Evolutionary conservation across 2,797 vertebrate genomes (phyloP), one percentile per base, ranked within the genome.

Genomic region (Gouania willdenowi): DNA sequence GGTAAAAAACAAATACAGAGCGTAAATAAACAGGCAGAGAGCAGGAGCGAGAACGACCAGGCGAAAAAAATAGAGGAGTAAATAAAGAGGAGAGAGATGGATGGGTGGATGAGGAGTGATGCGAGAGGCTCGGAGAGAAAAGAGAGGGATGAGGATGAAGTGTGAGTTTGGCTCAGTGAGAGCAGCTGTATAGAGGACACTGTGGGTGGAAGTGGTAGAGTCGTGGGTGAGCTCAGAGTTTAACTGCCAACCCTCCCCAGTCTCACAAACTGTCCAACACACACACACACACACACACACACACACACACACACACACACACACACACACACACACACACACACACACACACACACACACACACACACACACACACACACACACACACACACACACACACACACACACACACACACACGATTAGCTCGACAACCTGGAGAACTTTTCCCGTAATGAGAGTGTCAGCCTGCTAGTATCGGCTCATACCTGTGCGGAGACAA

Each of bases 171-270:
- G 80, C 85, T 87, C 84, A 85, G 85, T 78, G 83, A 88, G 88
- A 88, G 87, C 88, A 89, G 87, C 85, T 89, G 88, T 87, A 86
- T 79, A 83, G 86, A 87, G 86, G 81, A 90, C 87, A 89, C 77
- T 72, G 88, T 90, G 89, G 89, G 89, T 87, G 88, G 86, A 89
- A 82, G 89, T 88, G 87, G 81, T 85, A 86, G 83, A 87, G 85
- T 82, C 77, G 87, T 88, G 87, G 86, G 88, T 85, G 85, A 86
- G 82, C 79, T 77, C 75, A 79, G 84, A 83, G 79, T 84, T 84
- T 75, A 81, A 81, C 82, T 87, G 86, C 83, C 85, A 89, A 79
- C 81, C 79, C 75, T 77, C 66, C 78, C 77, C 73, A 77, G 77
- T 82, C 83, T 85, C 73, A 71, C 74, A 80, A 85, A 87, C 82